These are phyloP conservation scores for Eclectus roratus DNA, from an alignment of 2,113 vertebrate genomes.

Conservation along the genomic window DNA sequence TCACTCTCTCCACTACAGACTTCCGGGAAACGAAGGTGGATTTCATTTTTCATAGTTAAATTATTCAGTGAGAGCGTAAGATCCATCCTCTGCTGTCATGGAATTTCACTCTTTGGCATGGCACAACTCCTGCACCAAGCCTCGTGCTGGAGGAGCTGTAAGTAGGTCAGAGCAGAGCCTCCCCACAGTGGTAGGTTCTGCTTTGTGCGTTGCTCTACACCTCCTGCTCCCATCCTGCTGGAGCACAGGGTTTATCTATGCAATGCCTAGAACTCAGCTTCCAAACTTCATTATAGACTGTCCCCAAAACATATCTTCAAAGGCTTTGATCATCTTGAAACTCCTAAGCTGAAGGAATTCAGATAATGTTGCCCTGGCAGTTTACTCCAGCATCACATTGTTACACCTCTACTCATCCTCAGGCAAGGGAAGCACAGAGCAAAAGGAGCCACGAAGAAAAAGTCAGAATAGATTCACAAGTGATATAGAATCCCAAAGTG, in stretches of 20 bases:
- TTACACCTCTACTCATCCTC: not conserved
- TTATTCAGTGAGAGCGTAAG: not conserved
- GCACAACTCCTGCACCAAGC: not conserved
- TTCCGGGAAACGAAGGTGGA: not conserved
- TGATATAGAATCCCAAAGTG: not conserved
- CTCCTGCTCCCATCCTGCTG: not conserved
- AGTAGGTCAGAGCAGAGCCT: not conserved
- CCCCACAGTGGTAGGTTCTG: not conserved
- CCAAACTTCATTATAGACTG: no score
- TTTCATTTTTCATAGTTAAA: not conserved
- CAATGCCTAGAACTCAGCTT: not conserved
- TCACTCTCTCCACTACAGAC: not conserved
- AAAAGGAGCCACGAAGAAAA: not conserved
- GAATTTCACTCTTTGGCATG: not conserved
- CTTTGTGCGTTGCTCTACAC: not conserved
- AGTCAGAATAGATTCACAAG: not conserved
- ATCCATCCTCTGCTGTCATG: not conserved
- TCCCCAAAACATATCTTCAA: not conserved
- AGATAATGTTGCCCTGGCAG: rapidly evolving
- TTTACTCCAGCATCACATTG: not conserved
- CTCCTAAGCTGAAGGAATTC: not conserved
- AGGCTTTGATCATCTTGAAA: not conserved
- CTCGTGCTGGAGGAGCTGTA: not conserved
- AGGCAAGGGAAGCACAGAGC: not conserved
- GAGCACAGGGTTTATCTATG: no score